Percentiles rank a stretch among this genome's conserved stretches.
Conservation (phyloP, 1,140 invertebrate species). For the Eriosoma lanigerum region DNA sequence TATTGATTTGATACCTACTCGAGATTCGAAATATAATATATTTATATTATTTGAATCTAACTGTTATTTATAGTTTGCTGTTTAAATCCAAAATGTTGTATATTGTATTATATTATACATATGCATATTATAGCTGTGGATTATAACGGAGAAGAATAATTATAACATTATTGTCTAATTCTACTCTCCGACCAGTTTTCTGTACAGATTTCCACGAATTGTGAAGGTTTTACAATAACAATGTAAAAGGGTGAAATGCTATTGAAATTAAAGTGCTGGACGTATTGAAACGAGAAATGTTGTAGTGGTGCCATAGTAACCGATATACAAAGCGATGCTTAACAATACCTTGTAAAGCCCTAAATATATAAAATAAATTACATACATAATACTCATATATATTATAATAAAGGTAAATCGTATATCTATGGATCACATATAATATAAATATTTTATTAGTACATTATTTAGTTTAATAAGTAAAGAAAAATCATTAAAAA, state of each 20-base stretch:
- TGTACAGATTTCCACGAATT: background rate
- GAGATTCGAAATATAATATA: no score
- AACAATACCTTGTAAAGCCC: background rate
- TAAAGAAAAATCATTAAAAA: no score
- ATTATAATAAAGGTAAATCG: no score
- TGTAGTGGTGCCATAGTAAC: constrained; percentile 5
- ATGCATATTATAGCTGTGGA: constrained; percentile 7
- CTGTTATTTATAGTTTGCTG: no score
- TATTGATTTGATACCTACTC: no score
- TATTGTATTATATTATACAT: background rate
- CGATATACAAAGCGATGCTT: background rate
- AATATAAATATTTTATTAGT: no score
- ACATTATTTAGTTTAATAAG: no score
- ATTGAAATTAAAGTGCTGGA: constrained; percentile 29
- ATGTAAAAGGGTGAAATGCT: constrained; percentile 28
- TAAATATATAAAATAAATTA: background rate
- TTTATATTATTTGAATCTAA: no score
- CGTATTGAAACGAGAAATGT: background rate
- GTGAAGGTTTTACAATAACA: constrained; percentile 29
- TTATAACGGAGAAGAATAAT: constrained; percentile 31
- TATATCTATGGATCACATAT: no score
- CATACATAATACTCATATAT: no score
- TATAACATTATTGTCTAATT: constrained; percentile 30
- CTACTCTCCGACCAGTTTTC: background rate
- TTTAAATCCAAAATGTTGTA: background rate